A percentile compares a stretch with the other conserved stretches of the same genome.
phyloP scores from a whole-genome alignment of 2,797 vertebrate genomes.

The Lophius americanus region DNA sequence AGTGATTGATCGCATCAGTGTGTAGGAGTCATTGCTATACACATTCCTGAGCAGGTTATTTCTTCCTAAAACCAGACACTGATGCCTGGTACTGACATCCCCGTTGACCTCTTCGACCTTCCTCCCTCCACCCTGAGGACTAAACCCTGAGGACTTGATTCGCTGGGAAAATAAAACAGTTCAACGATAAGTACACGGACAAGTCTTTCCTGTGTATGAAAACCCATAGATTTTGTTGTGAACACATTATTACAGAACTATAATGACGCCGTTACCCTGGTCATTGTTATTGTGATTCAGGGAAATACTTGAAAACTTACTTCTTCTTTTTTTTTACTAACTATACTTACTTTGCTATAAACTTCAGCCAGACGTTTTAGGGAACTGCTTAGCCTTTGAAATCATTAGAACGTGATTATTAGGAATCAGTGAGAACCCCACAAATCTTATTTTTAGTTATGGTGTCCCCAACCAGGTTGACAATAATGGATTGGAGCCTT shows the following conservation, averaged over 20 bases:
- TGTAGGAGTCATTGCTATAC: constrained; percentile 41
- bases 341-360: too few species aligned
- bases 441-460: background rate
- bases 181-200: background rate
- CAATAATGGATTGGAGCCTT: too few species aligned
- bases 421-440: too few species aligned
- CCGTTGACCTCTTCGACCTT: constrained; percentile 59
- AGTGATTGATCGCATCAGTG: constrained; percentile 43
- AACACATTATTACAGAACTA: background rate
- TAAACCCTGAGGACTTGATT: constrained; percentile 34
- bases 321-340: too few species aligned
- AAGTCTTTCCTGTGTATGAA: background rate
- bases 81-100: constrained; percentile 72
- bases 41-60: constrained; percentile 70
- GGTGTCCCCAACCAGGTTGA: background rate
- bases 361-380: background rate
- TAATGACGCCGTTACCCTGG: background rate
- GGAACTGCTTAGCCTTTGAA: background rate
- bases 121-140: constrained; percentile 29
- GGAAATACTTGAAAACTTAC: too few species aligned
- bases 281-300: background rate
- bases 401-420: too few species aligned
- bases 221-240: constrained; percentile 19
- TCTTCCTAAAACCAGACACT: constrained; percentile 41
- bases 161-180: background rate